Conservation (phyloP, 2,113 vertebrate species). For the Rallus limicola region DNA sequence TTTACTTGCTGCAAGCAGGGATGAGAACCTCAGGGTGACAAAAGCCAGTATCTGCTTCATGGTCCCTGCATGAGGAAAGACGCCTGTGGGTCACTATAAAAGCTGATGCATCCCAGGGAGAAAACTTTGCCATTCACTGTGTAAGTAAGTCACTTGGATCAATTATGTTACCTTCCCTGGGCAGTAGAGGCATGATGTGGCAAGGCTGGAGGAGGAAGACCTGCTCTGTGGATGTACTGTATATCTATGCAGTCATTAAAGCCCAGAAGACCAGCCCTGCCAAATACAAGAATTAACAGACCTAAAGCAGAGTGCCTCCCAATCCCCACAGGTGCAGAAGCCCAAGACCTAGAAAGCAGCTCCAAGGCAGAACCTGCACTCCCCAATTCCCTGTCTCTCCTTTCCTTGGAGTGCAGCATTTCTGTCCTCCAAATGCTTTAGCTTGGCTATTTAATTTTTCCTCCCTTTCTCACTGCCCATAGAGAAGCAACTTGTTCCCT, state of each 20-base stretch:
- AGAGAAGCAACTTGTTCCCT: background rate
- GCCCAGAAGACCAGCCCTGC: background rate
- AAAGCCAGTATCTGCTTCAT: background rate
- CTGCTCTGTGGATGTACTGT: background rate
- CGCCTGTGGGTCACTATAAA: background rate
- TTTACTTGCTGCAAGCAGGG: conserved; percentile 7
- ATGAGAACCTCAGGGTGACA: background rate
- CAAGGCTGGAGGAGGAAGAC: background rate
- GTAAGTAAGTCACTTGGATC: background rate
- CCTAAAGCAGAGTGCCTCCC: background rate
- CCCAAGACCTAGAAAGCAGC: background rate
- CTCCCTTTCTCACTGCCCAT: background rate
- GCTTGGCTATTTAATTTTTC: background rate
- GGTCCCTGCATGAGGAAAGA: background rate
- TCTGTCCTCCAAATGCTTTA: background rate
- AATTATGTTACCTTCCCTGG: background rate
- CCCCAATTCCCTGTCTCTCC: background rate
- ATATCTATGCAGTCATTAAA: background rate
- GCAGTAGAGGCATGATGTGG: rapidly evolving
- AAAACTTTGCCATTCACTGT: background rate
- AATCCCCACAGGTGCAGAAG: background rate
- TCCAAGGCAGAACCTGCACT: background rate
- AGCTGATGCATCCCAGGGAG: background rate
- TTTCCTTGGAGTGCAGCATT: background rate
- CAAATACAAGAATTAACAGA: background rate